Percentiles rank a stretch among this genome's conserved stretches.
Conservation (phyloP, 2,113 vertebrate genomes). For the Takifugu bimaculatus region DNA sequence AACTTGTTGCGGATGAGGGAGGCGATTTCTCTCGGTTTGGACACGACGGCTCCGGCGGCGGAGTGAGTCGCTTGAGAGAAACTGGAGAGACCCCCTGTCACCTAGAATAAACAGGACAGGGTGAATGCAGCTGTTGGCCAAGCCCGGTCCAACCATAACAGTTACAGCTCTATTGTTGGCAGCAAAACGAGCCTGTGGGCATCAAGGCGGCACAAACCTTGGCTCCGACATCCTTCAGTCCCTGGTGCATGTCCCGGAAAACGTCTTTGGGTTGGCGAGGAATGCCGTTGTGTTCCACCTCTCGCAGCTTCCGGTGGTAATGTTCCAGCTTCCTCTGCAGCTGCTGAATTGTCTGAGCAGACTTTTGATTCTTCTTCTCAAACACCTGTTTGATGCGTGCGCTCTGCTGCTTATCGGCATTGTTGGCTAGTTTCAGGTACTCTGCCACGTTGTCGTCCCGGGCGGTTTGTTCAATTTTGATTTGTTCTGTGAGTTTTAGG, state of each 20-base stretch:
- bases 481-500: constrained; percentile 93
- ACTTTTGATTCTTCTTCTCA: constrained; percentile 99
- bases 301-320: constrained; percentile 89
- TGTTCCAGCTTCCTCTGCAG: constrained; percentile 95
- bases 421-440: constrained; percentile 93
- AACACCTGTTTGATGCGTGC: constrained; percentile 98
- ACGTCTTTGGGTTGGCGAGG: constrained; percentile 94
- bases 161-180: background rate
- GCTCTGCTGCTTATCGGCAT: constrained; percentile 94
- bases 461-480: constrained; percentile 96
- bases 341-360: constrained; percentile 91
- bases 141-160: background rate
- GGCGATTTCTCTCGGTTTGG: constrained; percentile 92
- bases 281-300: constrained; percentile 94
- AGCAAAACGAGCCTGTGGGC: background rate
- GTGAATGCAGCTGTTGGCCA: background rate
- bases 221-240: constrained; percentile 94
- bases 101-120: constrained; percentile 67
- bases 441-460: constrained; percentile 96
- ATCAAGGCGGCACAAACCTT: constrained; percentile 71
- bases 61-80: constrained; percentile 96
- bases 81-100: constrained; percentile 91
- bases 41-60: constrained; percentile 91
- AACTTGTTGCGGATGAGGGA: constrained; percentile 92
- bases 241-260: constrained; percentile 96